Percentiles rank a stretch among this genome's conserved stretches.
Conservation (phyloP, 2,888 invertebrate species). For the Platycheirus rosarum region DNA sequence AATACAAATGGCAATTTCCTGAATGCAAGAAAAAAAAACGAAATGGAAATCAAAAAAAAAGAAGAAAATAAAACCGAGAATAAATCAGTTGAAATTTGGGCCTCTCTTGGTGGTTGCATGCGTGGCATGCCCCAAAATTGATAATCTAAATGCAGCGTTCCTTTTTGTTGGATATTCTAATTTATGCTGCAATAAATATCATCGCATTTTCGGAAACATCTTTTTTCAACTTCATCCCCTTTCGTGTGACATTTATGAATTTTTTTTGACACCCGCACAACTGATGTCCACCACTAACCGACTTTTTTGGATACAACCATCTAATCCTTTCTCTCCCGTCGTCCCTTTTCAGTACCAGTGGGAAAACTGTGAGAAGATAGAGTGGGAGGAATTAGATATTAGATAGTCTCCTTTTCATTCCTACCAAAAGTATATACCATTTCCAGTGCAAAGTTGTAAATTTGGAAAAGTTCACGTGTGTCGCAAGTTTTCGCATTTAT, state of each 20-base stretch:
- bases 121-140: constrained; percentile 50
- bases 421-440: neutral
- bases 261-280: constrained; percentile 20
- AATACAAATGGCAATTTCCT: constrained; percentile 41
- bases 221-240: constrained; percentile 6
- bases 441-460: constrained; percentile 59
- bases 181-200: constrained; percentile 72
- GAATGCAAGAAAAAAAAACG: constrained; percentile 27
- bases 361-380: constrained; percentile 13
- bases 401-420: neutral
- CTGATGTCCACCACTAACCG: constrained; percentile 48
- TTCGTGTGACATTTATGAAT: constrained; percentile 44
- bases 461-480: constrained; percentile 65
- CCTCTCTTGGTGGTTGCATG: constrained; percentile 33
- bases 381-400: neutral
- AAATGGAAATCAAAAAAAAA: neutral
- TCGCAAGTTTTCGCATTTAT: constrained; percentile 67
- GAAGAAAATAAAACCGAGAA: constrained; percentile 23
- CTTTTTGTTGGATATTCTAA: constrained; percentile 42
- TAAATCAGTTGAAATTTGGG: constrained; percentile 42
- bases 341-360: constrained; percentile 33
- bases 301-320: constrained; percentile 59
- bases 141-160: constrained; percentile 66
- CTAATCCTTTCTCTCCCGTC: neutral
- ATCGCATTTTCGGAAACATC: constrained; percentile 36